Conservation (phyloP, 2,113 vertebrate genomes). For the Cygnus buccinator region DNA sequence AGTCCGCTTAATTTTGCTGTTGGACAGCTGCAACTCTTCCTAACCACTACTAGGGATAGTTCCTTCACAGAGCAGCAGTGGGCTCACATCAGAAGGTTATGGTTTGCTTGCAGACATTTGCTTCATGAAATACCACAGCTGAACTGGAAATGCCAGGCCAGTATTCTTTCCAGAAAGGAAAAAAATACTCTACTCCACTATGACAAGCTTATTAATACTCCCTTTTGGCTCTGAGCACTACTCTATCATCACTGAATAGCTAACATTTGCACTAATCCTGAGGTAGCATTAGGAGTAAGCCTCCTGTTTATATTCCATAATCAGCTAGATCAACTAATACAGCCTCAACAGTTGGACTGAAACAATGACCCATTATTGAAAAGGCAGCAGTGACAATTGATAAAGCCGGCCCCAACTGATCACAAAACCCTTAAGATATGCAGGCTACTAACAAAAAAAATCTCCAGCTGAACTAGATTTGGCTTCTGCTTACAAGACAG, state of each 20-base stretch:
- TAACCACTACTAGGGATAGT: neutral
- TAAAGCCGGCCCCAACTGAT: neutral
- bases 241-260: neutral
- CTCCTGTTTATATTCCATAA: slow-evolving; percentile 2
- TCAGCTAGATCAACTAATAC: neutral
- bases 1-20: too few species aligned
- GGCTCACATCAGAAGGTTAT: neutral
- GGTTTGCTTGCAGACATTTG: neutral
- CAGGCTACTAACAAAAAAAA: neutral
- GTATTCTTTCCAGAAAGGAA: neutral
- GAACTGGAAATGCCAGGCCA: neutral
- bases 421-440: neutral
- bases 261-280: neutral
- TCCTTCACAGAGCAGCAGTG: neutral
- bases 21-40: neutral
- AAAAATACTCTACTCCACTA: neutral
- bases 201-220: neutral
- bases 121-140: neutral
- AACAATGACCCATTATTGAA: neutral
- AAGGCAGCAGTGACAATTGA: neutral
- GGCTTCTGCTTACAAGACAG: slow-evolving; percentile 1
- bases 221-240: neutral
- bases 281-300: neutral
- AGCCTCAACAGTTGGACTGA: neutral
- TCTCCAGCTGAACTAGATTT: neutral